A percentile compares a stretch with the other conserved stretches of the same genome.
Evolutionary conservation across 2,888 invertebrate genomes (phyloP).

Genomic region (Macaria notata): DNA sequence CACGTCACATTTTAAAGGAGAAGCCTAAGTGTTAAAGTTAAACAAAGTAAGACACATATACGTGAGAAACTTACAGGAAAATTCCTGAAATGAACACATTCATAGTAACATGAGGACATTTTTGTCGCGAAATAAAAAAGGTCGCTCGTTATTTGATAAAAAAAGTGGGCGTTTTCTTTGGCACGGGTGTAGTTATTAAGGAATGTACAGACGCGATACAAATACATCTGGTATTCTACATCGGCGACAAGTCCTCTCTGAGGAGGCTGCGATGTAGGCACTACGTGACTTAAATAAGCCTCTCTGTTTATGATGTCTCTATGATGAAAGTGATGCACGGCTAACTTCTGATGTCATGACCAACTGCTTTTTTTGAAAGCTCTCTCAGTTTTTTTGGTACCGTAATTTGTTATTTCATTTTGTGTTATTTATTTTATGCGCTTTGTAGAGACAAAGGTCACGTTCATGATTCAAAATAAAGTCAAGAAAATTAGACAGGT

Average conservation of each 20-base stretch:
- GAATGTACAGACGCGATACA: slow-evolving; percentile 11
- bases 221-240: slow-evolving; percentile 19
- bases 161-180: background rate
- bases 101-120: too few species aligned
- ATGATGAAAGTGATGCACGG: slow-evolving; percentile 16
- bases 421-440: too few species aligned
- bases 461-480: too few species aligned
- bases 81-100: too few species aligned
- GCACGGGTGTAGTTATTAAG: background rate
- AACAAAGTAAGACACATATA: too few species aligned
- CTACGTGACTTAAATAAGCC: slow-evolving; percentile 20
- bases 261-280: slow-evolving; percentile 15
- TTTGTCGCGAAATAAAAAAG: too few species aligned
- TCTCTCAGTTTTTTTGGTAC: background rate
- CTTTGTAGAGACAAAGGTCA: too few species aligned
- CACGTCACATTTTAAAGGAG: too few species aligned
- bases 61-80: too few species aligned
- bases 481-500: too few species aligned
- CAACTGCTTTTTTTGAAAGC: slow-evolving; percentile 1
- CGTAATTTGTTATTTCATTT: too few species aligned
- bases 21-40: too few species aligned
- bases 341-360: slow-evolving; percentile 7
- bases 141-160: background rate
- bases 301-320: slow-evolving; percentile 9
- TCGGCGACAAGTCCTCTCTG: slow-evolving; percentile 14